Evolutionary conservation across 2,888 invertebrate genomes (phyloP).

Genomic region (Lasioglossum oenotherae): DNA sequence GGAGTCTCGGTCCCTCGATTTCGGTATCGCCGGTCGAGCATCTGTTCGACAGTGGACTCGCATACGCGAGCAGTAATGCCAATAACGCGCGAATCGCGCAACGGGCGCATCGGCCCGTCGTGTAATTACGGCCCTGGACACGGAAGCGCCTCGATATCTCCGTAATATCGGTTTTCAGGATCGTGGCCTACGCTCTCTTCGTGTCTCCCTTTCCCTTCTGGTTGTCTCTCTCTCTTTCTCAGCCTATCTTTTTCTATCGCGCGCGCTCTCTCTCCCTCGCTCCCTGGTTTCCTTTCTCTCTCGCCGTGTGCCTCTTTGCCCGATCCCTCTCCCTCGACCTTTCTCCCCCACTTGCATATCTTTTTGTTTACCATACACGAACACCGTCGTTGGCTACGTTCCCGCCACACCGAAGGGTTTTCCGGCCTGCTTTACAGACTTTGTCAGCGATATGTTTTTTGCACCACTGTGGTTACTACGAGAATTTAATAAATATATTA

Average conservation of each 20-base stretch:
- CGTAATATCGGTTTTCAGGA: constrained; percentile 70
- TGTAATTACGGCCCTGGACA: constrained; percentile 71
- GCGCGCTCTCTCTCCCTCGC: not conserved
- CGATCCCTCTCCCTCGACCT: not conserved
- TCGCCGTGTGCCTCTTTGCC: not conserved
- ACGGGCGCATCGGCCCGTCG: constrained; percentile 49
- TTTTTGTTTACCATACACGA: constrained; percentile 30
- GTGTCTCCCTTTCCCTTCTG: constrained; percentile 15
- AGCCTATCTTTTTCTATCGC: not conserved
- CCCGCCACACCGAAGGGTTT: not conserved
- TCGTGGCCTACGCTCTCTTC: constrained; percentile 57
- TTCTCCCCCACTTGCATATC: not conserved
- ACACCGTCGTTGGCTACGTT: constrained; percentile 11
- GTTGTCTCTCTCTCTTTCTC: not conserved
- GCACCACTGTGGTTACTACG: too few species aligned
- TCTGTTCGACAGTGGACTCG: constrained; percentile 45
- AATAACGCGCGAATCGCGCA: constrained; percentile 66
- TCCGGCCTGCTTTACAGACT: not conserved
- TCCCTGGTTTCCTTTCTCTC: not conserved
- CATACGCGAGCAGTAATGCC: constrained; percentile 54
- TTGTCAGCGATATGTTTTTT: not conserved
- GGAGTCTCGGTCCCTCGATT: constrained; percentile 10
- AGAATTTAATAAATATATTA: too few species aligned
- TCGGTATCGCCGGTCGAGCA: constrained; percentile 52
- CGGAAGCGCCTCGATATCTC: constrained; percentile 70